Base-by-base conservation (phyloP, 2,888 invertebrate species). In the Trissoscelio sp. region DNA sequence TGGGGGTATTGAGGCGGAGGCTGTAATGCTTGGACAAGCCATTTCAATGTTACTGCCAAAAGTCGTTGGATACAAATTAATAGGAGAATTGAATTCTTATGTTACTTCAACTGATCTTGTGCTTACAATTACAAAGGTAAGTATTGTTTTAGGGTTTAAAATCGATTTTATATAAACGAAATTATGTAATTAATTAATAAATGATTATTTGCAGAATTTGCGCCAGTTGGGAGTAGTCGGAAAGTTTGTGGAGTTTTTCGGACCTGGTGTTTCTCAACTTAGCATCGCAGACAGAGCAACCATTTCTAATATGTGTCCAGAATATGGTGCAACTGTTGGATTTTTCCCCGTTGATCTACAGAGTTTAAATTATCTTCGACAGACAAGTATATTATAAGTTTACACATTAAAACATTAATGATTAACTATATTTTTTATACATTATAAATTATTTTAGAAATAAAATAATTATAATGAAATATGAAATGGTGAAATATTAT, bases 231-330 rank as follows among this genome's bases (percentile, higher is more conserved):
- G 99, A 39, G 99, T 99, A 5, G 99, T 99, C 64, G 98, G 98
- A 2, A 99, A 99, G 89, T 99, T 99, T 92, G 99, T 99, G 3
- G 99, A 99, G 92, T 99, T 99, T 92, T 99, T 96, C 92, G 99
- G 99, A 0, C 96, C 97, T 0, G 99, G 99, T 1, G 97, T 99
- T 2, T 92, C 94, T 0, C 95, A 96, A 70, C 92, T 99, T 3
- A 97, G 97, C 69, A 97, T 99, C 80, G 99, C 99, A 0, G 99
- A 99, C 92, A 93, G 99, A 48, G 98, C 99, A 0, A 99, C 99
- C 0, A 97, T 99, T 67, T 97, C 98, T 84, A 99, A 99, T 92
- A 99, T 99, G 99, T 98, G 98, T 89, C 99, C 99, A 0, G 97
- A 98, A 92, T 99, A 99, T 90, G 99, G 99, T 0, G 99, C 99